These are phyloP conservation scores for Choristoneura rosaceana DNA, from an alignment of 2,888 invertebrate genomes.

Conservation along the genomic window DNA sequence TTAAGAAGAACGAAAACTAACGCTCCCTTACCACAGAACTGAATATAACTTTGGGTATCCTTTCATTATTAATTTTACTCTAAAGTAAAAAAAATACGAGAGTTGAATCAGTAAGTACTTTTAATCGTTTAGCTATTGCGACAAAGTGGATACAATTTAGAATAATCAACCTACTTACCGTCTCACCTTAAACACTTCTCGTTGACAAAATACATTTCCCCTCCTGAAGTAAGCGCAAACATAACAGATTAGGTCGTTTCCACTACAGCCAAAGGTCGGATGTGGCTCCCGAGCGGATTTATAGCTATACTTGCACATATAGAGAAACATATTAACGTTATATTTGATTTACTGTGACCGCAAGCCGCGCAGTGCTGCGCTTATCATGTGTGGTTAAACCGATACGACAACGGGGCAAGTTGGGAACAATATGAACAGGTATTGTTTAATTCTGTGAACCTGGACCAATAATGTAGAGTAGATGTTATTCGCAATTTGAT, in stretches of 20 bases:
- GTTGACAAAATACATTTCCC: conserved; percentile 46
- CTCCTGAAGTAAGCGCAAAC: conserved; percentile 42
- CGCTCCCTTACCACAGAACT: too few relatives aligned
- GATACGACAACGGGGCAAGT: conserved; percentile 22
- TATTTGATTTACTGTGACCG: conserved; percentile 44
- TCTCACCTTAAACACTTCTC: conserved; percentile 40
- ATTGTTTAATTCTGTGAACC: background rate
- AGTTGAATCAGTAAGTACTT: conserved; percentile 1
- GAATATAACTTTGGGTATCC: background rate
- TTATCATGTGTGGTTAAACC: conserved; percentile 36
- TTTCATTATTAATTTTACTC: background rate
- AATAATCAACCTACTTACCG: conserved; percentile 36
- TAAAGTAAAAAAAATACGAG: background rate
- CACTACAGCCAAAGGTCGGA: conserved; percentile 44
- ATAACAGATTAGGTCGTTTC: conserved; percentile 48
- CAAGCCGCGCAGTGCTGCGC: conserved; percentile 40
- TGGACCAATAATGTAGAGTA: background rate
- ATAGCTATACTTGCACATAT: conserved; percentile 28
- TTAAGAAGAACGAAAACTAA: too few relatives aligned
- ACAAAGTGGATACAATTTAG: conserved; percentile 39
- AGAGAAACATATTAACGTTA: conserved; percentile 38
- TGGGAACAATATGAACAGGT: conserved; percentile 23
- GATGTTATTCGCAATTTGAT: background rate
- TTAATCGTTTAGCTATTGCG: conserved; percentile 29
- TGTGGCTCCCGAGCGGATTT: conserved; percentile 40